Percentiles rank a stretch among this genome's conserved stretches.
Conservation (phyloP, 2,888 invertebrate species). For the Oscheius sp. region DNA sequence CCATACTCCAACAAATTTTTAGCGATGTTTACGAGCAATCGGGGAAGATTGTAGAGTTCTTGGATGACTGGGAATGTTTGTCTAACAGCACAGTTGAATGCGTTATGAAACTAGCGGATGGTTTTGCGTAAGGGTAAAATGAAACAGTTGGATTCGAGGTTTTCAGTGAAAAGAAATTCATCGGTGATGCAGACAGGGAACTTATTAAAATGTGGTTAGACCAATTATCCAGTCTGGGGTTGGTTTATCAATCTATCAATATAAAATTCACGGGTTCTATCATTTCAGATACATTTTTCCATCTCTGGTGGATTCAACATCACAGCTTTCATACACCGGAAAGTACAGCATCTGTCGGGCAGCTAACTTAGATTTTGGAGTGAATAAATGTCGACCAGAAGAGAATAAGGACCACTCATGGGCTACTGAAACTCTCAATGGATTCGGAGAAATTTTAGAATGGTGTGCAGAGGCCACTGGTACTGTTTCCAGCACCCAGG, state of each 20-base stretch:
- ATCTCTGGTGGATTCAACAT: background rate
- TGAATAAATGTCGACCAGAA: background rate
- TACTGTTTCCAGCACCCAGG: background rate
- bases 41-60: slow-evolving; percentile 45
- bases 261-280: too few species aligned
- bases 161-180: slow-evolving; percentile 43
- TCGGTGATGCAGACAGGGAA: slow-evolving; percentile 39
- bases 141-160: background rate
- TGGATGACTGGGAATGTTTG: slow-evolving; percentile 44
- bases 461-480: background rate
- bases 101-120: slow-evolving; percentile 38
- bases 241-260: background rate
- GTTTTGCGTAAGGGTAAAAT: background rate
- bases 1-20: slow-evolving; percentile 8
- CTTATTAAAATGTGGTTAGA: slow-evolving; percentile 34
- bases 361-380: slow-evolving; percentile 10
- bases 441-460: background rate
- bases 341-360: background rate
- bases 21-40: slow-evolving; percentile 51
- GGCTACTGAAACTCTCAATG: background rate
- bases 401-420: background rate
- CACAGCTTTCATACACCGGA: background rate
- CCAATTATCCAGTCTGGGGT: slow-evolving; percentile 33
- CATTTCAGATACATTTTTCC: background rate
- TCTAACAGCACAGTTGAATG: slow-evolving; percentile 35